phyloP scores from a whole-genome alignment of 2,888 invertebrate species.

The Melinopterus prodromus region DNA sequence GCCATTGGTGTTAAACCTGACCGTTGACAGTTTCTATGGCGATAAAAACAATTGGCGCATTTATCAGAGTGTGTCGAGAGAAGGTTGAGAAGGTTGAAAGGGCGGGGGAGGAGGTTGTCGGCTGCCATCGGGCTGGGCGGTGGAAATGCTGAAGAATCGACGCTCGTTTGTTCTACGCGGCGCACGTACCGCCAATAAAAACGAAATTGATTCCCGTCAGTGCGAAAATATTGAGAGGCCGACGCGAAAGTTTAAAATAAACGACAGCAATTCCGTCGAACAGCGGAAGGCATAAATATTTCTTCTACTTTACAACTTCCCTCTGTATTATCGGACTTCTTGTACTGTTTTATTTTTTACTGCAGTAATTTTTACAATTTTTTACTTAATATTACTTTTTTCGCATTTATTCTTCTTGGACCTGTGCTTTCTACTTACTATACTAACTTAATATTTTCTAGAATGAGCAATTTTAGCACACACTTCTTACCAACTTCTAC shows the following conservation, averaged over 20 bases:
- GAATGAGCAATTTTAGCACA: too few species aligned
- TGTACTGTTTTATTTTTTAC: too few species aligned
- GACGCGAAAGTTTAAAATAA: slow-evolving; percentile 14
- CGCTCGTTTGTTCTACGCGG: slow-evolving; percentile 4
- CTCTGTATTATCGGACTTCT: too few species aligned
- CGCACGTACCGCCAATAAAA: slow-evolving; percentile 5
- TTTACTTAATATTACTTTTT: too few species aligned
- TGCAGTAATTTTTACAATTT: too few species aligned
- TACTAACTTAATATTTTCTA: too few species aligned
- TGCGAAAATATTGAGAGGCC: slow-evolving; percentile 6
- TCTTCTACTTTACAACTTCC: not conserved
- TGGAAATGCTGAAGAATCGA: slow-evolving; percentile 4
- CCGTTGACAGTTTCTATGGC: not conserved
- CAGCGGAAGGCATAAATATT: slow-evolving; percentile 12
- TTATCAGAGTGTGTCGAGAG: not conserved
- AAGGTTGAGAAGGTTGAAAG: not conserved
- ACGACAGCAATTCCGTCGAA: slow-evolving; percentile 5
- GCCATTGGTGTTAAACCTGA: not conserved
- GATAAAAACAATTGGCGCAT: slow-evolving; percentile 4
- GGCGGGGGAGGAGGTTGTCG: too few species aligned
- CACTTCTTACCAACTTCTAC: too few species aligned
- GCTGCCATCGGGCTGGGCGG: not conserved
- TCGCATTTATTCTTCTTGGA: too few species aligned
- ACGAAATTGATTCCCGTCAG: slow-evolving; percentile 13
- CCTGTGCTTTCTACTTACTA: too few species aligned